Evolutionary conservation across 1,140 invertebrate genomes (phyloP).

Genomic region (Limonius californicus): DNA sequence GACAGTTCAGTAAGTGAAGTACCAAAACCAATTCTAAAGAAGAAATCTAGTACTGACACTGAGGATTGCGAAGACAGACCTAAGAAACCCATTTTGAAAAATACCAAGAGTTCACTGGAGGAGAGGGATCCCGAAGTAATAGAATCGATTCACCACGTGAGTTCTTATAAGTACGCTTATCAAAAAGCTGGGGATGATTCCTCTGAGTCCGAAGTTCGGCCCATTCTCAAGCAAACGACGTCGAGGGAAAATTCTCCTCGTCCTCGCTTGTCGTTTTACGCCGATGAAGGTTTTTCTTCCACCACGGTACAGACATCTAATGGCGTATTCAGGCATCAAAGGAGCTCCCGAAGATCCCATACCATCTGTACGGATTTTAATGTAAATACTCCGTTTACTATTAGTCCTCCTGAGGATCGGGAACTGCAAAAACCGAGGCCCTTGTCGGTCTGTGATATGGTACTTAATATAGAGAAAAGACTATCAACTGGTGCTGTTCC

Average conservation of each 20-base stretch:
- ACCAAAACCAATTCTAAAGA: constrained; percentile 77
- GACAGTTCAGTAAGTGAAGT: constrained; percentile 49
- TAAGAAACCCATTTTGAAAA: constrained; percentile 77
- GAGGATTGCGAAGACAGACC: constrained; percentile 68
- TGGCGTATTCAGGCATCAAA: constrained; percentile 19
- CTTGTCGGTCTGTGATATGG: constrained; percentile 42
- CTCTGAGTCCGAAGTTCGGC: constrained; percentile 52
- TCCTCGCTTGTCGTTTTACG: constrained; percentile 55
- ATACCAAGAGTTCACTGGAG: constrained; percentile 52
- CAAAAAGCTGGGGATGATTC: constrained; percentile 32
- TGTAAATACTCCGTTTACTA: constrained; percentile 22
- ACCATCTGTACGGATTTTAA: constrained; percentile 39
- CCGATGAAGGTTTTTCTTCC: constrained; percentile 45
- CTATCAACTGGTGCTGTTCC: constrained; percentile 45
- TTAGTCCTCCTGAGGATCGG: constrained; percentile 25
- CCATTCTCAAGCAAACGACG: constrained; percentile 55
- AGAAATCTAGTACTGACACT: constrained; percentile 74
- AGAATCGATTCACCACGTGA: neutral
- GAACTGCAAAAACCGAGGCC: constrained; percentile 33
- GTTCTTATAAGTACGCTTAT: neutral
- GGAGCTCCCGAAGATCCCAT: constrained; percentile 33
- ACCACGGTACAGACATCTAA: constrained; percentile 38
- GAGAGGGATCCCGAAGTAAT: neutral
- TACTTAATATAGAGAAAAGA: constrained; percentile 39
- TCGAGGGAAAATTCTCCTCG: constrained; percentile 54